phyloP scores from a whole-genome alignment of 2,888 invertebrate genomes.

The Drosophila eohydei region DNA sequence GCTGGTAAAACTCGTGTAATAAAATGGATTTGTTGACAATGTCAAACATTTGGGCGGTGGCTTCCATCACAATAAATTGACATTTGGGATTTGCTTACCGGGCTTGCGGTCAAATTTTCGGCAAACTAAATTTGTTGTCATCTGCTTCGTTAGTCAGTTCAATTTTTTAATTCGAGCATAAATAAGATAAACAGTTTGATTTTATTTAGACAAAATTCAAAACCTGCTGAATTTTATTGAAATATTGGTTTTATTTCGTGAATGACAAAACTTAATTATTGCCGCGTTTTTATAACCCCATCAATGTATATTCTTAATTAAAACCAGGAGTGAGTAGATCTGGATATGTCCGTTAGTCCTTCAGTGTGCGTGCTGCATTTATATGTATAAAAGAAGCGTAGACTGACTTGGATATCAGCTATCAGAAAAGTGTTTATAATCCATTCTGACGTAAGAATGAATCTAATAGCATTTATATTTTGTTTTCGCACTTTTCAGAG shows the following conservation, averaged over 20 bases:
- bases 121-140: not conserved
- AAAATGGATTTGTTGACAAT: conserved; percentile 60
- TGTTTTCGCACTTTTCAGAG: too few relatives aligned
- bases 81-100: conserved; percentile 27
- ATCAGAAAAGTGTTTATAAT: too few relatives aligned
- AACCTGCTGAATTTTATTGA: not conserved
- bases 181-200: not conserved
- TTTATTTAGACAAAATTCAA: not conserved
- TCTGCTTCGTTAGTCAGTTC: not conserved
- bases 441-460: too few relatives aligned
- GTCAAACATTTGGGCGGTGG: conserved; percentile 38
- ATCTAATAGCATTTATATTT: too few relatives aligned
- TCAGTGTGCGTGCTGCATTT: too few relatives aligned
- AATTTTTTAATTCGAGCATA: not conserved
- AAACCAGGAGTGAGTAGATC: too few relatives aligned
- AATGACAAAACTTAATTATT: too few relatives aligned
- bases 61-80: conserved; percentile 23
- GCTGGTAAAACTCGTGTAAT: conserved; percentile 35
- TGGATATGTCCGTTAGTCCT: too few relatives aligned
- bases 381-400: too few relatives aligned
- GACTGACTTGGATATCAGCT: too few relatives aligned
- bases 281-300: too few relatives aligned
- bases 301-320: too few relatives aligned
- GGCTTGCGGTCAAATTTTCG: not conserved
- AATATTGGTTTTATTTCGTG: not conserved